Conservation (phyloP, 2,888 invertebrate species). For the Ophion ventricosus region DNA sequence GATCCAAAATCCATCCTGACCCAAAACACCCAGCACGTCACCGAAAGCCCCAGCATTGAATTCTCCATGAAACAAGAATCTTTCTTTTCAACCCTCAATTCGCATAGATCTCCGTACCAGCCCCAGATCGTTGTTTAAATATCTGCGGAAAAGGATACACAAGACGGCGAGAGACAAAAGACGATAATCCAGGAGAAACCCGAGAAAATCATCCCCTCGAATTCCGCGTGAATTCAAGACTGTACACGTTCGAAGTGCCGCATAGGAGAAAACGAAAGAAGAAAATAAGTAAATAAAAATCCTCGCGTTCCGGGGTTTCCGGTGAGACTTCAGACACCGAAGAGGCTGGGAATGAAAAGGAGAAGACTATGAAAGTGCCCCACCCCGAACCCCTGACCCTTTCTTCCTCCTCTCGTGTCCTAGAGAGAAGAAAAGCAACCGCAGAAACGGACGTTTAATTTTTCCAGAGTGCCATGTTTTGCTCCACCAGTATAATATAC, state of each 20-base stretch:
- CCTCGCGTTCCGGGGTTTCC: constrained; percentile 6
- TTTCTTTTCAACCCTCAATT: too few relatives aligned
- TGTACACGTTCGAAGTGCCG: too few relatives aligned
- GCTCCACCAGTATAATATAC: constrained; percentile 21
- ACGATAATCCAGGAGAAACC: background rate
- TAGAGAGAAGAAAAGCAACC: constrained; percentile 17
- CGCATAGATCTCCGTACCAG: too few relatives aligned
- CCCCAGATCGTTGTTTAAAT: too few relatives aligned
- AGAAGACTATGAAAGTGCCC: constrained; percentile 15
- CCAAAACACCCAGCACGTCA: too few relatives aligned
- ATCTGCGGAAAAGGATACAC: too few relatives aligned
- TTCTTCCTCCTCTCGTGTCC: constrained; percentile 6
- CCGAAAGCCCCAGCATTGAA: too few relatives aligned
- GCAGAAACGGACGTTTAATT: constrained; percentile 55
- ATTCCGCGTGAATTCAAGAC: background rate
- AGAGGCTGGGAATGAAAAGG: background rate
- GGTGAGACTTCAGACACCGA: constrained; percentile 11
- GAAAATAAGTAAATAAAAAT: background rate
- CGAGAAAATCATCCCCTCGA: constrained; percentile 12
- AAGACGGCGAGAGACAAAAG: background rate
- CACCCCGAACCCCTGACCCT: too few relatives aligned
- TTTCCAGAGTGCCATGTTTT: constrained; percentile 53
- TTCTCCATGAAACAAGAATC: too few relatives aligned
- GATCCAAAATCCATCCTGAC: too few relatives aligned
- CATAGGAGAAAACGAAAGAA: background rate